phyloP scores from a whole-genome alignment of 2,113 vertebrate genomes.

The Euleptes europaea region DNA sequence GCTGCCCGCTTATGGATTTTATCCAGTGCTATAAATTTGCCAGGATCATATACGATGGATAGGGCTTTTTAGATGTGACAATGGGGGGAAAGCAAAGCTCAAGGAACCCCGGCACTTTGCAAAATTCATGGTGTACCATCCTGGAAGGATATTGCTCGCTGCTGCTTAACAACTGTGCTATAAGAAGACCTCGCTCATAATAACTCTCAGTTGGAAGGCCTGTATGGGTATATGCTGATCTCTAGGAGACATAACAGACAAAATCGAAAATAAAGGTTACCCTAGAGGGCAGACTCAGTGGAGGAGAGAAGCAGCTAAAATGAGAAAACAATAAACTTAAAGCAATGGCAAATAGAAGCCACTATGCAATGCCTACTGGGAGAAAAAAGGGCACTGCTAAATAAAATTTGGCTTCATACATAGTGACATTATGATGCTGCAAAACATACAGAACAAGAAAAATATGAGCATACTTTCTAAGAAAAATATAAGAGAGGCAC shows the following conservation, averaged over 20 bases:
- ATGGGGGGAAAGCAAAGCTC: not conserved
- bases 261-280: not conserved
- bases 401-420: not conserved
- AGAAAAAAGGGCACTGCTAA: not conserved
- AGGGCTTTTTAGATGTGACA: not conserved
- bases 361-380: not conserved
- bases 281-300: not conserved
- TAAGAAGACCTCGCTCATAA: not conserved
- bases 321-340: not conserved
- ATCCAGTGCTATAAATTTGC: not conserved
- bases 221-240: not conserved
- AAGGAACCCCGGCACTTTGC: not conserved
- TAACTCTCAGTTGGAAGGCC: not conserved
- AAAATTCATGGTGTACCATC: not conserved
- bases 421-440: not conserved
- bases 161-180: not conserved
- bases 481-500: not conserved
- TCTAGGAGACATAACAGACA: not conserved
- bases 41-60: not conserved
- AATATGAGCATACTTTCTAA: not conserved
- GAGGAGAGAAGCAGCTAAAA: not conserved
- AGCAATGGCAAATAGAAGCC: not conserved
- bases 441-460: not conserved
- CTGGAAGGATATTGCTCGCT: not conserved
- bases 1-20: not conserved